Percentiles rank a stretch among this genome's conserved stretches.
Evolutionary conservation across 2,113 vertebrate genomes (phyloP).

Genomic region (Paracanthobrama guichenoti): DNA sequence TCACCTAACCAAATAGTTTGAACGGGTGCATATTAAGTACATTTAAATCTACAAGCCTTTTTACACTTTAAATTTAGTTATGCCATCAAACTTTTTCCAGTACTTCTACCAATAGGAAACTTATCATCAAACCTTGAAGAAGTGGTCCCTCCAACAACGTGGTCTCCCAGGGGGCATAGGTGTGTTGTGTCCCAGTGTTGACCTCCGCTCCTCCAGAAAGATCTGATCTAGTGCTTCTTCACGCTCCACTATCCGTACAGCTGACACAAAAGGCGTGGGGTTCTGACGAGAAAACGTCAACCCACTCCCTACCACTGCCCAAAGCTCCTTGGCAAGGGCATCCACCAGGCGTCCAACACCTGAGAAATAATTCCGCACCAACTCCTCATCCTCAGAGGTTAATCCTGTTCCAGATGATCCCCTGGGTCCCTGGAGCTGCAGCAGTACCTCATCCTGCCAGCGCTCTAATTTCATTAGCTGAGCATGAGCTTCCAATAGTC

Average conservation of each 20-base stretch:
- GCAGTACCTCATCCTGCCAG: constrained; percentile 84
- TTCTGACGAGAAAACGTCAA: constrained; percentile 82
- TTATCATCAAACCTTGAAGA: constrained; percentile 74
- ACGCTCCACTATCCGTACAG: constrained; percentile 89
- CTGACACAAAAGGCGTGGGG: constrained; percentile 87
- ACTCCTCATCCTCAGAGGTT: constrained; percentile 67
- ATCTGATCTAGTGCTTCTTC: constrained; percentile 82
- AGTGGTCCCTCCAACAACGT: constrained; percentile 85
- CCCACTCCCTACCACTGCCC: constrained; percentile 80
- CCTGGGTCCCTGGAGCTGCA: constrained; percentile 71
- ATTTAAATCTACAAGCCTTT: not conserved
- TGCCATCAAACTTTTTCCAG: not conserved
- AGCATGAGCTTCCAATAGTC: constrained; percentile 86
- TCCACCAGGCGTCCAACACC: constrained; percentile 83
- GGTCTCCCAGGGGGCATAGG: constrained; percentile 82
- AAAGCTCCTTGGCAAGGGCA: constrained; percentile 83
- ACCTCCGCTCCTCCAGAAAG: constrained; percentile 71
- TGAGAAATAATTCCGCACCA: constrained; percentile 82
- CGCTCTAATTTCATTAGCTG: constrained; percentile 86
- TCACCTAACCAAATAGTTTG: constrained; percentile 59
- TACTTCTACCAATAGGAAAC: not conserved
- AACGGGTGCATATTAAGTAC: not conserved
- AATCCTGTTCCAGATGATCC: constrained; percentile 43
- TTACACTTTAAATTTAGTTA: not conserved
- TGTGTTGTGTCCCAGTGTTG: constrained; percentile 44